Conservation (phyloP, 2,113 vertebrate species). For the pig (Sus scrofa) region DNA sequence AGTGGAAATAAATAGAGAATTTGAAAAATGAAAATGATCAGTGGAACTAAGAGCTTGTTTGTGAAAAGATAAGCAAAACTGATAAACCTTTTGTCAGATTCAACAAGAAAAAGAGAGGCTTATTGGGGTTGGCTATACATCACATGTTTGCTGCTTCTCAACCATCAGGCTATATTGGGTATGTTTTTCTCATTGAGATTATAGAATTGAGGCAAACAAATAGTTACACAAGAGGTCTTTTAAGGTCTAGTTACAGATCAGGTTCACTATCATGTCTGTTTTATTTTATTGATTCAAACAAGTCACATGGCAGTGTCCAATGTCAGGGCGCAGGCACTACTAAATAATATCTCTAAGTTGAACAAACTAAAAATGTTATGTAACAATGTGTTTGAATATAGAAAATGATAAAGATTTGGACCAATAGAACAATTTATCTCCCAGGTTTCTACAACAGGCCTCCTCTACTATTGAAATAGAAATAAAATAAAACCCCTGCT, state of each 20-base stretch:
- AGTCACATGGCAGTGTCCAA: neutral
- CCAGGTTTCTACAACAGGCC: accelerated
- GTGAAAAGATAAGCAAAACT: neutral
- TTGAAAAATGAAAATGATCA: neutral
- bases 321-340: too few relatives aligned
- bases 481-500: too few relatives aligned
- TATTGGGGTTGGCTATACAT: neutral
- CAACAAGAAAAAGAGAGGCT: neutral
- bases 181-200: neutral
- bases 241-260: neutral
- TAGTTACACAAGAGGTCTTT: neutral
- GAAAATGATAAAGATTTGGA: neutral
- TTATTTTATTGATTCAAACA: neutral
- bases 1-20: neutral
- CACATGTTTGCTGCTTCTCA: neutral
- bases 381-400: neutral
- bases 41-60: neutral
- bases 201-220: neutral
- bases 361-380: neutral
- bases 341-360: neutral
- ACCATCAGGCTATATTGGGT: too few relatives aligned
- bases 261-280: neutral
- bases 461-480: neutral
- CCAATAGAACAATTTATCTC: neutral
- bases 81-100: neutral